Evolutionary conservation across 1,140 invertebrate species (phyloP).

Genomic region (Trigoniulus corallinus): DNA sequence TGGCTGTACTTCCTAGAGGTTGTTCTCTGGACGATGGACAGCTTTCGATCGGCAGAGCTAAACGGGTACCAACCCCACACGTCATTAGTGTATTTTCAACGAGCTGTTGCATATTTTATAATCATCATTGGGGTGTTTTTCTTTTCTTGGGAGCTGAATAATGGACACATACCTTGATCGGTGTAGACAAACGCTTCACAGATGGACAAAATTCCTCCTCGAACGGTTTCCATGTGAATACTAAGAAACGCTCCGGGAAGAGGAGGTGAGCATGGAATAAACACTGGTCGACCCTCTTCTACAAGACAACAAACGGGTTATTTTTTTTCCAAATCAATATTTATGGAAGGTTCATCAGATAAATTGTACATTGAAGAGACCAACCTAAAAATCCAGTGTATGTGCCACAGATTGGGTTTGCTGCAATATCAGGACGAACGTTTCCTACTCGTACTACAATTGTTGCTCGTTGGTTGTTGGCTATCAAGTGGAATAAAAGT

Average conservation of each 20-base stretch:
- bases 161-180: too few relatives aligned
- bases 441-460: constrained; percentile 83
- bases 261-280: constrained; percentile 81
- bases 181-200: constrained; percentile 92
- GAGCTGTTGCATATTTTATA: too few relatives aligned
- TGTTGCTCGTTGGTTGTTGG: constrained; percentile 45
- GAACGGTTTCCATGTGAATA: constrained; percentile 61
- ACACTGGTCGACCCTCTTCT: constrained; percentile 78
- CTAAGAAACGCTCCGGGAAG: constrained; percentile 90
- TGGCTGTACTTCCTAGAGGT: constrained; percentile 75
- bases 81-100: too few relatives aligned
- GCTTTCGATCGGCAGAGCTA: constrained; percentile 78
- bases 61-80: too few relatives aligned
- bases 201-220: constrained; percentile 60
- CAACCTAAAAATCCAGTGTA: constrained; percentile 33
- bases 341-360: too few relatives aligned
- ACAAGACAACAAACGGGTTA: too few relatives aligned
- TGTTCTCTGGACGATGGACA: constrained; percentile 85
- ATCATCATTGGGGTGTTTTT: too few relatives aligned
- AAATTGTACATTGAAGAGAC: too few relatives aligned
- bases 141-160: too few relatives aligned
- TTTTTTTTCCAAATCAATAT: too few relatives aligned
- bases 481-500: constrained; percentile 11
- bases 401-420: constrained; percentile 81
- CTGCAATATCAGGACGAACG: constrained; percentile 80